Conservation (phyloP, 2,797 vertebrate genomes). For the Propithecus deckenii region DNA sequence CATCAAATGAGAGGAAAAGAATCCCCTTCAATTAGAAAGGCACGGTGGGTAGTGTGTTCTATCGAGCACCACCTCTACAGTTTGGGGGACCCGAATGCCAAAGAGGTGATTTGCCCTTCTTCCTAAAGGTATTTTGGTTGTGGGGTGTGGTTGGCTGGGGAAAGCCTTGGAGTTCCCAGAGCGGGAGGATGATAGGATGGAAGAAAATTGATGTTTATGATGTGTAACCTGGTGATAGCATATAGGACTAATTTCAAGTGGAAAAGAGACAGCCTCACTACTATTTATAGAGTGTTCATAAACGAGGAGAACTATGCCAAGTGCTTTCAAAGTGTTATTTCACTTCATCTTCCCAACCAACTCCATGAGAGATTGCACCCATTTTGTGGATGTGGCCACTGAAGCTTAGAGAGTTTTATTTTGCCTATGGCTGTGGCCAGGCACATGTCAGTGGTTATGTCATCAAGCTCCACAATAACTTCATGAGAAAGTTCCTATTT, state of each 20-base stretch:
- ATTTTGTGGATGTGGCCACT: background rate
- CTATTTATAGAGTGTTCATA: background rate
- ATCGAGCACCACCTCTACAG: background rate
- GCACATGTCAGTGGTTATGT: background rate
- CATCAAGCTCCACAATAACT: background rate
- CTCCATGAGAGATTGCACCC: background rate
- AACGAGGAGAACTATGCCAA: background rate
- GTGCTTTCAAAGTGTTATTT: background rate
- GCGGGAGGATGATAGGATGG: background rate
- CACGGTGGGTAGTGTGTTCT: no score
- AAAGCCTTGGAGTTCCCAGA: background rate
- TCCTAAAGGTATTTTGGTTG: background rate
- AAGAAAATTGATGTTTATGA: background rate
- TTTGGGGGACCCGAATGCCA: background rate
- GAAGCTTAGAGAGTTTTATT: background rate
- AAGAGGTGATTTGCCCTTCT: background rate
- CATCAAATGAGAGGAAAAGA: background rate
- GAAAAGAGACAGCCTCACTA: background rate
- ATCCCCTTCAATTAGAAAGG: background rate
- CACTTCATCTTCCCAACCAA: background rate
- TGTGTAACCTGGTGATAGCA: background rate
- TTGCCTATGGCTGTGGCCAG: background rate
- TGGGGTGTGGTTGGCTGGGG: background rate
- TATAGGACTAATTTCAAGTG: background rate
- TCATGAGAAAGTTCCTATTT: background rate